Conservation (phyloP, 2,797 vertebrate species). For the Chaunax sp. region DNA sequence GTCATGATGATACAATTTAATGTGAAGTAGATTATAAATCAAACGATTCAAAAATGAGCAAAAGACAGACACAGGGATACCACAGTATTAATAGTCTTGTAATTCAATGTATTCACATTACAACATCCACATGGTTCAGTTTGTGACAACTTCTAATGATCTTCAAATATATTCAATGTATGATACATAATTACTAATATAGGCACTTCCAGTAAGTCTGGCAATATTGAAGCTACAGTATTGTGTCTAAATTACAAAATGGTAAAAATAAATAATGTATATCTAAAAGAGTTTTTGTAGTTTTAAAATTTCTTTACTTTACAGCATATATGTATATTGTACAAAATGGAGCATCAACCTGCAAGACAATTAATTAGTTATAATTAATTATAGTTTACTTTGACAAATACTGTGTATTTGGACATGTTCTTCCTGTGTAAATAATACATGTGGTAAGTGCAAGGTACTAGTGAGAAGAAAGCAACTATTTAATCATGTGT, state of each 20-base stretch:
- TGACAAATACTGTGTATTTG: conserved; percentile 90
- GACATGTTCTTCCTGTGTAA: conserved; percentile 79
- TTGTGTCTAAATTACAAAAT: conserved; percentile 98
- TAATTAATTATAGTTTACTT: conserved; percentile 66
- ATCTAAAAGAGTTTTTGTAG: conserved; percentile 92
- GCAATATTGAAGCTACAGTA: conserved; percentile 94
- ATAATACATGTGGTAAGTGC: conserved; percentile 91
- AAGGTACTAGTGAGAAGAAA: conserved; percentile 90
- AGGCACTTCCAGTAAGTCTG: conserved; percentile 99
- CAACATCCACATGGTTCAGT: conserved; percentile 93
- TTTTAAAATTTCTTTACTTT: conserved; percentile 88
- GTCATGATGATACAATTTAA: background rate
- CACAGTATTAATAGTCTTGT: conserved; percentile 93
- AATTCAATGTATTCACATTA: conserved; percentile 95
- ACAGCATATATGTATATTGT: conserved; percentile 92
- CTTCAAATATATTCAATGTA: conserved; percentile 92
- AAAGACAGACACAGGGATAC: conserved; percentile 75
- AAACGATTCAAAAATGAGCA: conserved; percentile 22
- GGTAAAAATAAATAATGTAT: conserved; percentile 99
- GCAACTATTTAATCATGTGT: conserved; percentile 85
- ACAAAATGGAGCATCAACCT: conserved; percentile 93
- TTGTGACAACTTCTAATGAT: conserved; percentile 93
- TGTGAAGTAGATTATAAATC: background rate
- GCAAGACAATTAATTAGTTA: conserved; percentile 86
- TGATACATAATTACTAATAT: conserved; percentile 95